A percentile compares a stretch with the other conserved stretches of the same genome.
Conservation (phyloP, 2,113 vertebrate genomes). For the western clawed frog (Xenopus tropicalis) region DNA sequence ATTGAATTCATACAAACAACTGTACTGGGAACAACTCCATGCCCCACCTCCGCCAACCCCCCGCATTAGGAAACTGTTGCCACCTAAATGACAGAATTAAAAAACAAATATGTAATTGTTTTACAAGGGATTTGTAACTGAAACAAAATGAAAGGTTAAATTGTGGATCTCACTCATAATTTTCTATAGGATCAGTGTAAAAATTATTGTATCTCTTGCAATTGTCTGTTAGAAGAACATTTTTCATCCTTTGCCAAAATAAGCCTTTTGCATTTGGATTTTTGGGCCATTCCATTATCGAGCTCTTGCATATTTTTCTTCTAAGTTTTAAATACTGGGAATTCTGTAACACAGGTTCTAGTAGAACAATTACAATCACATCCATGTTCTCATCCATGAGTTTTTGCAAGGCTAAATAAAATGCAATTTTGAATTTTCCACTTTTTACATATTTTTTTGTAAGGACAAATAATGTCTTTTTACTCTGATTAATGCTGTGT, state of each 20-base stretch:
- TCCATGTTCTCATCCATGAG: slow-evolving; percentile 73
- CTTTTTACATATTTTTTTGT: slow-evolving; percentile 65
- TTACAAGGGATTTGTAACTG: too few relatives aligned
- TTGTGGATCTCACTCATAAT: neutral
- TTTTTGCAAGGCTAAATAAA: slow-evolving; percentile 75
- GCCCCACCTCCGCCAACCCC: too few relatives aligned
- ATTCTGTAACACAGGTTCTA: slow-evolving; percentile 75
- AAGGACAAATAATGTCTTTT: slow-evolving; percentile 69
- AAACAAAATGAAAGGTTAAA: too few relatives aligned
- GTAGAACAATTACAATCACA: slow-evolving; percentile 73
- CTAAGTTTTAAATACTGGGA: slow-evolving; percentile 75
- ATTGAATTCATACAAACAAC: too few relatives aligned
- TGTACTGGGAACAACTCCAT: too few relatives aligned
- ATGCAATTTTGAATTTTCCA: slow-evolving; percentile 69
- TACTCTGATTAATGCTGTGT: slow-evolving; percentile 70
- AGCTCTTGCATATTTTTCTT: slow-evolving; percentile 67
- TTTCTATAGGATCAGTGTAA: slow-evolving; percentile 46
- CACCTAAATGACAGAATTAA: too few relatives aligned
- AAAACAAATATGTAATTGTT: too few relatives aligned
- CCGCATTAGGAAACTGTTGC: too few relatives aligned
- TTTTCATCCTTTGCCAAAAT: slow-evolving; percentile 75
- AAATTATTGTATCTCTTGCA: slow-evolving; percentile 44
- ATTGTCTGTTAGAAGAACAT: slow-evolving; percentile 63
- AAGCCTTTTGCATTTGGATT: slow-evolving; percentile 67
- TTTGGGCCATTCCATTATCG: slow-evolving; percentile 77